Evolutionary conservation across 2,888 invertebrate species (phyloP), one percentile per base, ranked within the genome.

Genomic region (Fabriciana adippe): DNA sequence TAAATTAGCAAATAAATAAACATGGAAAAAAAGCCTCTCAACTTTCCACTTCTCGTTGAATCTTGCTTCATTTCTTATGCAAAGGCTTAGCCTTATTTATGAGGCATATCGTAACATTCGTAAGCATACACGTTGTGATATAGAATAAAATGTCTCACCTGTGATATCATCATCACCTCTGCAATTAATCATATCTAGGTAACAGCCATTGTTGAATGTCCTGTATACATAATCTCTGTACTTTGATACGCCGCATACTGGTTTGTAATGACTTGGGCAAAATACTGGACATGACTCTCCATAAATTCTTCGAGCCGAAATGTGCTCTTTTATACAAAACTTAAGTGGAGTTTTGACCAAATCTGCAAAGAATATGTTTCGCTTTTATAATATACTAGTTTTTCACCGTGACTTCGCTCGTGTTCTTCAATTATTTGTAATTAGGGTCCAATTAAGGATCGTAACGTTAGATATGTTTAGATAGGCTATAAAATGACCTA

Each of bases 131-230:
- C 15, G 0, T 50, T 15, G 50, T 6, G 50, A 5, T 4, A 26
- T 26, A 26, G 4, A 26, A 26, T 47, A 21, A n/a, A 50, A 47
- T 18, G 14, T 48, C 35, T 68, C 66, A 77, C 75, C 73, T 48
- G 69, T 55, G 79, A 78, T 75, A 18, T 87, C 83, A 3, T 89
- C 89, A n/a, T 82, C 82, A 0, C 89, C 89, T 18, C 91, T 80
- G 61, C 92, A 92, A 68, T 87, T 89, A 6, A 89, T n/a, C 89
- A 91, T 86, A 56, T 92, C 91, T 1, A 91, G 73, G 62, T 82
- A 83, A 66, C 92, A 92, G 1, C 83, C 84, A 63, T 92, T 92
- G 21, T 68, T 87, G 64, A 92, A 92, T 0, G 86, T 78, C 47
- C 82, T 81, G 57, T 90, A 90, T 0, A 73, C 62, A 50, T 90